Base-by-base conservation (phyloP, 2,888 invertebrate genomes). In the Leptinotarsa peninsularis region DNA sequence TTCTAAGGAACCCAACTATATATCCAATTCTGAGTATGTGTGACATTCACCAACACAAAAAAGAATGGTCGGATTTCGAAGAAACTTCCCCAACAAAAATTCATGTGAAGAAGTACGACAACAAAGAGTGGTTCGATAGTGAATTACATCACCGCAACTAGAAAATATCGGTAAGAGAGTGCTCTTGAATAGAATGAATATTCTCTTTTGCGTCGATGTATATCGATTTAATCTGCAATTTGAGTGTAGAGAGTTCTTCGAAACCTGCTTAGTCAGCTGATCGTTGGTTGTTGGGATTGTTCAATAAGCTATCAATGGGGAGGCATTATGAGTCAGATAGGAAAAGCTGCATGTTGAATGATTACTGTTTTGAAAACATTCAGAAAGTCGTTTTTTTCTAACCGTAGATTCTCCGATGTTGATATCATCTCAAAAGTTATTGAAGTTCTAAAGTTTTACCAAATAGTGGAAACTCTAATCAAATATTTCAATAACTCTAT, bases 171-270 rank as follows among this genome's bases (percentile, higher is more conserved):
- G 17, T 82, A 81, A 84, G 82, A 82, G 83, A 83, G 83, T 83
- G 82, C 81, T 82, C 82, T 33, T 13, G n/a, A 78, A 79, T 83
- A 84, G 83, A 84, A 83, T 82, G 83, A 84, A 81, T 81, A 82
- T 81, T 80, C 80, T 84, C 84, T 83, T 84, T 85, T 85, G 85
- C 85, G 13, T 83, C 83, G 58, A 82, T 81, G 76, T 78, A 80
- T 84, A 84, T 79, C 79, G 74, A 80, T 76, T 84, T 84, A 85
- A 85, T 85, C 85, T 84, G 84, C 83, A 82, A 82, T 81, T 81
- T 82, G 82, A 81, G 82, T 83, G 83, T 83, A 84, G 83, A 83
- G 83, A 84, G 84, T 83, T 82, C 83, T 84, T 83, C 82, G 81
- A 80, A 82, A 81, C 81, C 75, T 82, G 84, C 84, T 82, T 81